Conservation (phyloP, 2,888 invertebrate genomes). For the Conops quadrifasciatus region DNA sequence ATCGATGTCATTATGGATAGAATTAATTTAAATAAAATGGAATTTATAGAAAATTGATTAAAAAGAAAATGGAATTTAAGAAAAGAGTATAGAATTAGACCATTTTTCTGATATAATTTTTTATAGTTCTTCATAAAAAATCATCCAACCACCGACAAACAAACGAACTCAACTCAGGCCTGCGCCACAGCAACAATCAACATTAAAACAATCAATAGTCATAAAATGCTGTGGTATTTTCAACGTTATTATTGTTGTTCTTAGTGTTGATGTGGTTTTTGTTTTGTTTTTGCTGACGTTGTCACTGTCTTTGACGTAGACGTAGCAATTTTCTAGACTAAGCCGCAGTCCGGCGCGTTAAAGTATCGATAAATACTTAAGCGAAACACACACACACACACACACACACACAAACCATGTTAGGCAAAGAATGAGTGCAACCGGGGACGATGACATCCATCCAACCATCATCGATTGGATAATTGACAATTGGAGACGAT, state of each 20-base stretch:
- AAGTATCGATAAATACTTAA: not conserved
- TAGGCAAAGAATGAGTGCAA: not conserved
- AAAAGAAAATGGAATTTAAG: no score
- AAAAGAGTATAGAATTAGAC: no score
- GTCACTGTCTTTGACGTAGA: not conserved
- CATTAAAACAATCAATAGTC: conserved; percentile 16
- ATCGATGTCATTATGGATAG: no score
- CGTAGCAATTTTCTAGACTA: conserved; percentile 22
- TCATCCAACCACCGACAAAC: not conserved
- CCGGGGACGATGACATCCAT: not conserved
- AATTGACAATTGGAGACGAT: no score
- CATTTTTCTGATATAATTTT: not conserved
- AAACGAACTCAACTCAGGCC: not conserved
- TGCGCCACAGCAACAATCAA: conserved; percentile 1
- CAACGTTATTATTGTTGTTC: no score
- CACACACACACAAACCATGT: conserved; percentile 3
- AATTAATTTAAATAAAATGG: no score
- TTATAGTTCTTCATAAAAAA: not conserved
- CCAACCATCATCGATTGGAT: not conserved
- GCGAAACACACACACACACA: not conserved
- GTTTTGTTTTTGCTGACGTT: not conserved
- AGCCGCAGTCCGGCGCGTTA: not conserved
- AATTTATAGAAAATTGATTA: no score
- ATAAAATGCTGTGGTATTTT: not conserved
- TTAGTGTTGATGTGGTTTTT: no score